Evolutionary conservation across 2,113 vertebrate genomes (phyloP).

Genomic region (Hydrolagus affinis): DNA sequence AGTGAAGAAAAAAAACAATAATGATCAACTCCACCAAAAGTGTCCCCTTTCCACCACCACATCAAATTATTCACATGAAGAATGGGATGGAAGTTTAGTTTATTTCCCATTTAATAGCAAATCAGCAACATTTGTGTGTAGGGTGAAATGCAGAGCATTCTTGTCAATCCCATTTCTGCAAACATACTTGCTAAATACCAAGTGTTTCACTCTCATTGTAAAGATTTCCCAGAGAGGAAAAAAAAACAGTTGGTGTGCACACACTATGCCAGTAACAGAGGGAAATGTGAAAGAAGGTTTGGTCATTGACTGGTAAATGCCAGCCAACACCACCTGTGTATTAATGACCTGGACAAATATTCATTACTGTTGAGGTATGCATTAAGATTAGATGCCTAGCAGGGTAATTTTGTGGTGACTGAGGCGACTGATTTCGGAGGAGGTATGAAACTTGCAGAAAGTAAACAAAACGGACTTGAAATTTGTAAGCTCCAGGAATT

Average conservation of each 20-base stretch:
- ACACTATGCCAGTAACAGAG: background rate
- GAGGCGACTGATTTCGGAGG: background rate
- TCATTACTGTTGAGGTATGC: background rate
- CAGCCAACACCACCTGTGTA: background rate
- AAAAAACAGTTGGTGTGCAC: background rate
- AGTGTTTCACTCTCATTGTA: conserved; percentile 11
- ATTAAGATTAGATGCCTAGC: background rate
- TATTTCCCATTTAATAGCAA: conserved; percentile 7
- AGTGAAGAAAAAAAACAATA: background rate
- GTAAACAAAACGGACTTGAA: background rate
- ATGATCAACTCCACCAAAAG: background rate
- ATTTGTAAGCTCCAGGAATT: background rate
- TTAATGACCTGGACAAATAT: background rate
- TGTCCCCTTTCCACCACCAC: background rate
- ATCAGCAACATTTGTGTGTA: background rate
- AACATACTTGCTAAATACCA: background rate
- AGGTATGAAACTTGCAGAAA: background rate
- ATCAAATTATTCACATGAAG: background rate
- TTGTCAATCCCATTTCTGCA: too few relatives aligned
- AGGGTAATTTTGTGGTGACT: background rate
- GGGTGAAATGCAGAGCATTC: too few relatives aligned
- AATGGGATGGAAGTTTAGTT: background rate
- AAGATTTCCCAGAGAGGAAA: background rate
- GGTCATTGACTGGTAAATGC: background rate
- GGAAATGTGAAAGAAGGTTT: background rate